These are phyloP conservation scores for Melanotaenia nigrans DNA, from an alignment of 2,797 vertebrate species.

Conservation along the genomic window DNA sequence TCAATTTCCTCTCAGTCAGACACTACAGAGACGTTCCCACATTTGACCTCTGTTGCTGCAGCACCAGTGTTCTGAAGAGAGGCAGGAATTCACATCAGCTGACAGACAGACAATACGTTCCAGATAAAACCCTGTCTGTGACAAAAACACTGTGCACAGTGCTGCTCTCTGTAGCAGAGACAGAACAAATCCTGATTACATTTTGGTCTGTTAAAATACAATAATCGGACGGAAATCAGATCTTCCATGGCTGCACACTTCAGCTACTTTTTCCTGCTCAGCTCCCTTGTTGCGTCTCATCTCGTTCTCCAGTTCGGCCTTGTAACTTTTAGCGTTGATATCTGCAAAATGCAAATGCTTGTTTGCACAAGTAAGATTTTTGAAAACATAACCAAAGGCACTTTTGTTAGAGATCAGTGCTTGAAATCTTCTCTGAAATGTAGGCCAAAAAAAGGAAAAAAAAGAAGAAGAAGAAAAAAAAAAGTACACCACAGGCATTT, in stretches of 20 bases:
- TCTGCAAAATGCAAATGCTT: conserved; percentile 15
- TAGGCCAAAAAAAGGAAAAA: not conserved
- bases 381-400: conserved; percentile 21
- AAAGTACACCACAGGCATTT: conserved; percentile 10
- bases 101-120: conserved; percentile 38
- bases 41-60: conserved; percentile 29
- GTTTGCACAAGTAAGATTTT: conserved; percentile 22
- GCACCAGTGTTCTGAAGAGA: conserved; percentile 19
- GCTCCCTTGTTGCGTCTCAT: conserved; percentile 1
- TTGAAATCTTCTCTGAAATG: conserved; percentile 35
- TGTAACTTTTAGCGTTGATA: conserved; percentile 15
- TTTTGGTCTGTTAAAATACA: conserved; percentile 6
- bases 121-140: conserved; percentile 36
- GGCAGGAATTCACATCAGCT: conserved; percentile 43
- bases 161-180: conserved; percentile 12
- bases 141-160: conserved; percentile 21
- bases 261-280: not conserved
- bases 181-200: conserved; percentile 10
- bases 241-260: conserved; percentile 1
- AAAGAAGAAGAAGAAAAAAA: not conserved
- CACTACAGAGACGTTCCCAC: conserved; percentile 5
- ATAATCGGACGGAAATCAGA: conserved; percentile 4
- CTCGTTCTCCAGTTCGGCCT: conserved; percentile 4
- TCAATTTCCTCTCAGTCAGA: not conserved
- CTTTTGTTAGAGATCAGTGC: conserved; percentile 15